These are phyloP conservation scores for Spinus pinus DNA, from an alignment of 2,797 vertebrate genomes.

Conservation along the genomic window DNA sequence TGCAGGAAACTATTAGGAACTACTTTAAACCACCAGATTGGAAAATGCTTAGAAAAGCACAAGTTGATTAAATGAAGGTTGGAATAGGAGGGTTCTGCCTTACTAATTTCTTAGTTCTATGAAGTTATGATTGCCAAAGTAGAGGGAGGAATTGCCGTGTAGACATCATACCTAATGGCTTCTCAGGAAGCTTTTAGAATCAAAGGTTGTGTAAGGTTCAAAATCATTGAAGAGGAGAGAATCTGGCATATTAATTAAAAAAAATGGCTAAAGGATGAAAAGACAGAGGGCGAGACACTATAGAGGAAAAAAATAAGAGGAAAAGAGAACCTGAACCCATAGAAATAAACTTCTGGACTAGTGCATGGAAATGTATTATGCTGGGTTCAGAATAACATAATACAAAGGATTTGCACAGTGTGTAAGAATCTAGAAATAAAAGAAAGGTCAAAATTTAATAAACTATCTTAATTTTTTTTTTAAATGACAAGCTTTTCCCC, in stretches of 20 bases:
- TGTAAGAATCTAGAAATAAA: neutral
- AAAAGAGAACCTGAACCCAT: neutral
- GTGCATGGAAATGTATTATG: neutral
- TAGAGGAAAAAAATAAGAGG: neutral
- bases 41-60: conserved; percentile 47
- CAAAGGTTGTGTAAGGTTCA: conserved; percentile 13
- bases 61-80: conserved; percentile 40
- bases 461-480: neutral
- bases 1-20: neutral
- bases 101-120: conserved; percentile 8
- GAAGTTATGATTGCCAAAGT: neutral
- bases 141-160: neutral
- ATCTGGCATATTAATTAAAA: conserved; percentile 21
- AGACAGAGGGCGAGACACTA: neutral
- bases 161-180: neutral
- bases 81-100: neutral
- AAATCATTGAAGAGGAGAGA: conserved; percentile 35
- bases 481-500: neutral
- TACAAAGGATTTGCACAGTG: neutral
- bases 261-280: conserved; percentile 37
- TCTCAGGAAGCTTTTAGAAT: conserved; percentile 30
- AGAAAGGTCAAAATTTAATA: neutral
- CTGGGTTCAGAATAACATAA: neutral
- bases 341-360: neutral
- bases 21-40: conserved; percentile 16